Evolutionary conservation across 2,113 vertebrate genomes (phyloP).

Genomic region (Oryzias melastigma): DNA sequence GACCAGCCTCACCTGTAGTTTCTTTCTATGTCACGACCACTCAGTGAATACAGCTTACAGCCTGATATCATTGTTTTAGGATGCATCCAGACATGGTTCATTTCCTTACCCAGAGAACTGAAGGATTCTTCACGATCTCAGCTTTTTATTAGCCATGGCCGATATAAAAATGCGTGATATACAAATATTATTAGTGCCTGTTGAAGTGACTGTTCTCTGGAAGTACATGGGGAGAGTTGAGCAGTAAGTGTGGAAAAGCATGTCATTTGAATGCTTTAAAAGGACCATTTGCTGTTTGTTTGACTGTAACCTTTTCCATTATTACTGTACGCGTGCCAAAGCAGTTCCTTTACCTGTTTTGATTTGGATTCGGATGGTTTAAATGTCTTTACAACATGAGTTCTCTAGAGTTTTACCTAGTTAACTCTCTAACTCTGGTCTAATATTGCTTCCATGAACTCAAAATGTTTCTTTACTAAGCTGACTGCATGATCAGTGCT

Average conservation of each 20-base stretch:
- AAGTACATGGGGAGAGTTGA: conserved; percentile 22
- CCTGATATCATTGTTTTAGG: conserved; percentile 21
- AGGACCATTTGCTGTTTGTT: conserved; percentile 34
- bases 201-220: conserved; percentile 2
- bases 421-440: background rate
- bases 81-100: conserved; percentile 11
- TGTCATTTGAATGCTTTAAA: conserved; percentile 28
- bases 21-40: conserved; percentile 21
- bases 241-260: conserved; percentile 9
- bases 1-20: conserved; percentile 18
- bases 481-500: conserved; percentile 1
- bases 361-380: conserved; percentile 2
- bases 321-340: conserved; percentile 37
- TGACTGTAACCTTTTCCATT: conserved; percentile 1
- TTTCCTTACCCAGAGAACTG: conserved; percentile 12
- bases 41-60: conserved; percentile 28
- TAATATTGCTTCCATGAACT: background rate
- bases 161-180: background rate
- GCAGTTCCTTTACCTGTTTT: conserved; percentile 7
- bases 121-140: conserved; percentile 24
- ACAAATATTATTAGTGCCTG: conserved; percentile 34
- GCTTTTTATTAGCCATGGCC: conserved; percentile 31
- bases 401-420: background rate
- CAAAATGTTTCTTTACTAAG: conserved; percentile 1
- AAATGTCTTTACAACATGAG: conserved; percentile 3